Evolutionary conservation across 2,888 invertebrate species (phyloP).

Genomic region (Drosophila gaucha): DNA sequence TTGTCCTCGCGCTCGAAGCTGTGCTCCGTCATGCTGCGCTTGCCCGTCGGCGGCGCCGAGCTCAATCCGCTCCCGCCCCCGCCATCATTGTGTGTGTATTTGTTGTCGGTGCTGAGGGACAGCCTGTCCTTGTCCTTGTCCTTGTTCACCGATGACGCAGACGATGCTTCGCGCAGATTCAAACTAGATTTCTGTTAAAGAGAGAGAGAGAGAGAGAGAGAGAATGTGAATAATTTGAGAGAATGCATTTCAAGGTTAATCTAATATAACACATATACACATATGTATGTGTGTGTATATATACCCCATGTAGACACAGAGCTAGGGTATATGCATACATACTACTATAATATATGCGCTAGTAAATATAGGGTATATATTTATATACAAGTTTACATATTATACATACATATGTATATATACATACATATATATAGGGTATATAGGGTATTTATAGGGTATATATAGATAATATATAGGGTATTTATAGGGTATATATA

Average conservation of each 20-base stretch:
- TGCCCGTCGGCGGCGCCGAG: slow-evolving; percentile 69
- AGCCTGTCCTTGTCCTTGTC: slow-evolving; percentile 80
- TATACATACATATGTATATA: too few relatives aligned
- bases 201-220: not conserved
- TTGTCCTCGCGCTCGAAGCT: slow-evolving; percentile 80
- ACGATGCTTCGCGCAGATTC: slow-evolving; percentile 78
- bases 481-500: too few relatives aligned
- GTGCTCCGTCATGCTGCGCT: slow-evolving; percentile 64
- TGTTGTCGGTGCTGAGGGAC: slow-evolving; percentile 82
- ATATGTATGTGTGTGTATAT: too few relatives aligned
- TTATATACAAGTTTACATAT: too few relatives aligned
- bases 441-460: too few relatives aligned
- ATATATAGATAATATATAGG: too few relatives aligned
- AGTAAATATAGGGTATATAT: too few relatives aligned
- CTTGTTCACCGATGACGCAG: slow-evolving; percentile 57
- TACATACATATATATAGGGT: too few relatives aligned
- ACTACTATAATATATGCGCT: too few relatives aligned
- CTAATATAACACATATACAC: too few relatives aligned
- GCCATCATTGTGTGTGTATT: slow-evolving; percentile 69
- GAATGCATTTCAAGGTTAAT: not conserved
- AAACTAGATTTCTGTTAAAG: slow-evolving; percentile 79
- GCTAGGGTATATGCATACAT: too few relatives aligned
- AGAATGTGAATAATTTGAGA: not conserved
- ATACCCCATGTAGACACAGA: too few relatives aligned
- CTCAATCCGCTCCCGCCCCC: slow-evolving; percentile 60